Conservation (phyloP, 2,797 vertebrate genomes). For the Semaprochilodus insignis region DNA sequence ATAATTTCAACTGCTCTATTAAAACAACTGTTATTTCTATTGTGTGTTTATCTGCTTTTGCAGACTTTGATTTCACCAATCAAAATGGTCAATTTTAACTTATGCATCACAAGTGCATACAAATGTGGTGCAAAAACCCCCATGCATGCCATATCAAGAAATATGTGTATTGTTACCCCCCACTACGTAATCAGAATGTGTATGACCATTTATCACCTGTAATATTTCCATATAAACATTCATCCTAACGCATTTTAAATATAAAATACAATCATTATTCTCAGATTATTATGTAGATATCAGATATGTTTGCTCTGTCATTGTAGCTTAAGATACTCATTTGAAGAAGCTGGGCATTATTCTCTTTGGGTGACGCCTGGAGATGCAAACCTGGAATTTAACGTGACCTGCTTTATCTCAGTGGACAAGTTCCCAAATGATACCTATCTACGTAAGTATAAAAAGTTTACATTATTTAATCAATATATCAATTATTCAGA, state of each 20-base stretch:
- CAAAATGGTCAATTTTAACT: too few relatives aligned
- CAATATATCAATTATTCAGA: background rate
- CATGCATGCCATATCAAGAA: too few relatives aligned
- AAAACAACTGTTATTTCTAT: too few relatives aligned
- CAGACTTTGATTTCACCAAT: too few relatives aligned
- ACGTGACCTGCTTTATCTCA: conserved; percentile 64
- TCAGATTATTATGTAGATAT: background rate
- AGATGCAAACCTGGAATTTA: conserved; percentile 39
- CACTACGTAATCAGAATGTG: background rate
- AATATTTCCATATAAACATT: background rate
- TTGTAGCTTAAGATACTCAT: conserved; percentile 75
- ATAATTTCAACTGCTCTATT: too few relatives aligned
- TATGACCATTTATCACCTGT: background rate
- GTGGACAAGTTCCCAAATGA: conserved; percentile 71
- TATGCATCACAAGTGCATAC: too few relatives aligned
- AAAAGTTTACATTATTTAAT: background rate
- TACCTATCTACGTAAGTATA: conserved; percentile 69
- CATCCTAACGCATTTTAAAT: too few relatives aligned
- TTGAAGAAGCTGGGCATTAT: conserved; percentile 80
- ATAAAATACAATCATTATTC: background rate
- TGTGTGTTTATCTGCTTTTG: too few relatives aligned
- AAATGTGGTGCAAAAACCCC: too few relatives aligned
- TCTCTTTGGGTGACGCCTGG: conserved; percentile 70
- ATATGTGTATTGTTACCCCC: too few relatives aligned
- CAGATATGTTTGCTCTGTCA: background rate